Evolutionary conservation across 2,888 invertebrate genomes (phyloP).

Genomic region (Stomorhina lunata): DNA sequence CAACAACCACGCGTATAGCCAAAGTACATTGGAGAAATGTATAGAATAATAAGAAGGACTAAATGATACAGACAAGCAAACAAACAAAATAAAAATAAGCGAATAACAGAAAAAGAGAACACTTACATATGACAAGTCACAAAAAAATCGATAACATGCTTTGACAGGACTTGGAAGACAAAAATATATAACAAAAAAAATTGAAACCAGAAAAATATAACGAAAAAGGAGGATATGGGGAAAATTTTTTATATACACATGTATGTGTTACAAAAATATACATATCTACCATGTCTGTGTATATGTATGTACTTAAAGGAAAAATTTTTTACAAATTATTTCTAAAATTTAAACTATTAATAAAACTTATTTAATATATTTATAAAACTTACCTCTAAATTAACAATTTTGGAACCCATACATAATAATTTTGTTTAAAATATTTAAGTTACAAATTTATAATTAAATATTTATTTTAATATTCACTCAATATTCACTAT

Average conservation of each 20-base stretch:
- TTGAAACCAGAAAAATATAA: constrained; percentile 1
- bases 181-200: too few species aligned
- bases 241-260: not conserved
- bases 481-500: constrained; percentile 31
- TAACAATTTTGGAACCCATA: constrained; percentile 93
- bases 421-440: constrained; percentile 83
- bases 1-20: constrained; percentile 20
- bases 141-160: constrained; percentile 74
- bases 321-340: constrained; percentile 22
- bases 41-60: constrained; percentile 16
- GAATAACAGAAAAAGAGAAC: constrained; percentile 51
- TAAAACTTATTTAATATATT: not conserved
- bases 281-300: not conserved
- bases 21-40: not conserved
- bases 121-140: constrained; percentile 28
- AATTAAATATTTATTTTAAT: not conserved
- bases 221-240: not conserved
- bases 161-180: constrained; percentile 57
- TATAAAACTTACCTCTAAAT: constrained; percentile 86
- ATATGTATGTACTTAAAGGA: not conserved
- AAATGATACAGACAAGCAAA: not conserved
- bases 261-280: not conserved
- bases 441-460: constrained; percentile 63
- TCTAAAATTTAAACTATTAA: not conserved
- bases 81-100: not conserved